Percentiles rank a stretch among this genome's conserved stretches.
Conservation (phyloP, 2,888 invertebrate genomes). For the Acronicta aceris region DNA sequence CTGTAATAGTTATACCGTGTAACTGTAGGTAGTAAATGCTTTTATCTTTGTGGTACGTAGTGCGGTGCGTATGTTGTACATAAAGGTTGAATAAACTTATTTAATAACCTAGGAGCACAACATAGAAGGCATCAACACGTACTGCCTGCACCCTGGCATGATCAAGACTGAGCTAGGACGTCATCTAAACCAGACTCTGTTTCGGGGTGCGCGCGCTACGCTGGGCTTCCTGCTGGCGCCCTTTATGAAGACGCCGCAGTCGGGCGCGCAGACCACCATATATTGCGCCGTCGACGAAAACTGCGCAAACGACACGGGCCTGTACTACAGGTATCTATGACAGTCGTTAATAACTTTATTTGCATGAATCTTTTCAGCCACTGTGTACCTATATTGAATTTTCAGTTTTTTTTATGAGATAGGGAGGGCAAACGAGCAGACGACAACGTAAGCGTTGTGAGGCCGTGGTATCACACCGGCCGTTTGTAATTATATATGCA, state of each 20-base stretch:
- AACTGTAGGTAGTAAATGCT: no score
- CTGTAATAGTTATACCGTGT: no score
- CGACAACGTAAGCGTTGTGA: no score
- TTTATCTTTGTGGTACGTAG: no score
- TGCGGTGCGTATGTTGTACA: no score
- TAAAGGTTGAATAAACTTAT: background rate
- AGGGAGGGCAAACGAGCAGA: no score
- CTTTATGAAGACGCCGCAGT: constrained; percentile 89
- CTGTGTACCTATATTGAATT: no score
- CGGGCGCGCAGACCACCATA: constrained; percentile 93
- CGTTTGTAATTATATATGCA: no score
- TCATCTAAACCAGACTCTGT: constrained; percentile 87
- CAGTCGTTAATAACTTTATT: background rate
- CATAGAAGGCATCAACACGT: constrained; percentile 90
- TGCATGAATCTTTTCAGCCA: background rate
- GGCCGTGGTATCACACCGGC: no score
- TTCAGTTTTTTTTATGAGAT: no score
- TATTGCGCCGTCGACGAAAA: constrained; percentile 92
- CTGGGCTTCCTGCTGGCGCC: constrained; percentile 71
- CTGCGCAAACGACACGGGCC: constrained; percentile 89
- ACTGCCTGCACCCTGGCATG: constrained; percentile 93
- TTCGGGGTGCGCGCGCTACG: constrained; percentile 81
- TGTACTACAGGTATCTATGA: constrained; percentile 86
- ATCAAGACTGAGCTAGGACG: constrained; percentile 93
- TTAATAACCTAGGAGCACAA: constrained; percentile 70